Percentiles rank a stretch among this genome's conserved stretches.
These are phyloP conservation scores for Hylaeus volcanicus DNA, from an alignment of 1,140 invertebrate species.

Conservation along the genomic window DNA sequence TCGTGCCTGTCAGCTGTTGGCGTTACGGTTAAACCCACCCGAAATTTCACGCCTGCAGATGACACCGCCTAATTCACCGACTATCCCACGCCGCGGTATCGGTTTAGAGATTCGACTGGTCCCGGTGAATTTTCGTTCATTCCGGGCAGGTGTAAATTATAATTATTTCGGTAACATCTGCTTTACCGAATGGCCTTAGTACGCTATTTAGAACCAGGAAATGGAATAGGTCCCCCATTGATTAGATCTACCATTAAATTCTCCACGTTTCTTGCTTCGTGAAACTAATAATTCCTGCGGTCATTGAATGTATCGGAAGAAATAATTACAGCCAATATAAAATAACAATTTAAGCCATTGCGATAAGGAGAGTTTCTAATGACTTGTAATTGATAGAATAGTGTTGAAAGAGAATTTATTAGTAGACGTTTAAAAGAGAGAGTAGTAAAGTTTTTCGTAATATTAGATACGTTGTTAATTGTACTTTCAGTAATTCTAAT, in stretches of 20 bases:
- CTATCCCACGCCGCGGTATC: conserved; percentile 41
- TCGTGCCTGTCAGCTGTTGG: conserved; percentile 63
- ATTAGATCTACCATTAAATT: conserved; percentile 15
- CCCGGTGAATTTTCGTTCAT: conserved; percentile 32
- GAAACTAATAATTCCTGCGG: not conserved
- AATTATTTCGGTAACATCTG: conserved; percentile 49
- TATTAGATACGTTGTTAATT: too few species aligned
- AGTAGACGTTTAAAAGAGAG: too few species aligned
- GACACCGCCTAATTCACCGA: conserved; percentile 59
- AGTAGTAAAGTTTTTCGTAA: too few species aligned
- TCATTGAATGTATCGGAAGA: not conserved
- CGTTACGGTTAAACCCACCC: conserved; percentile 50
- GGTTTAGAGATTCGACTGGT: conserved; percentile 41
- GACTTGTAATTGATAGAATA: too few species aligned
- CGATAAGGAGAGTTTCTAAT: too few species aligned
- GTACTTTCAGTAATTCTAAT: too few species aligned
- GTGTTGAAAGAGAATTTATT: too few species aligned
- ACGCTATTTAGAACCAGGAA: too few species aligned
- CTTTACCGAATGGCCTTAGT: not conserved
- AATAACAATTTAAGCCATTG: too few species aligned
- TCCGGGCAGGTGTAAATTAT: conserved; percentile 52
- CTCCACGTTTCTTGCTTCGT: not conserved
- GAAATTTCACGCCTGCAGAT: conserved; percentile 67
- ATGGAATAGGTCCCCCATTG: not conserved
- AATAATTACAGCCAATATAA: too few species aligned